Base-by-base conservation (phyloP, 2,113 vertebrate genomes). In the Podarcis muralis region DNA sequence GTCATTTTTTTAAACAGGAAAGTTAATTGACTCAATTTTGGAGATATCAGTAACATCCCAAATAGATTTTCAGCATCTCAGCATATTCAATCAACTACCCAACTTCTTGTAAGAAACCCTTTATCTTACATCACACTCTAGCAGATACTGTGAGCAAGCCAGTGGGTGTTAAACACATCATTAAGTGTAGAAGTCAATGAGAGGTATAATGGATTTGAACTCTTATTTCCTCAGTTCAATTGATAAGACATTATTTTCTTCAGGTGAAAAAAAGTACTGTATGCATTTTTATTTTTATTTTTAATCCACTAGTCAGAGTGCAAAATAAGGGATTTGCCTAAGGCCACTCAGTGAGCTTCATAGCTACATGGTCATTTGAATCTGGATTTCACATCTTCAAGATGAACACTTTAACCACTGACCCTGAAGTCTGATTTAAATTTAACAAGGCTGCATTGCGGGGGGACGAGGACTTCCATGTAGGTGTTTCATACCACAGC, bases 21-120 rank as follows among this genome's bases (percentile, higher is more conserved):
- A 93, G 83, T 91, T 91, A 95, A 93, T 93, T 94, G 86, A 90
- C 91, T 96, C 90, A 93, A 88, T 95, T 94, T 91, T 95, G 86
- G 82, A 94, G 85, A 92, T 87, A 92, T 87, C 92, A 95, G 87
- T 93, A 90, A 87, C 93, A 89, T 88, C 90, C 91, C 89, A 92
- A 81, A 85, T 93, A 84, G 66, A 81, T 90, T 94, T 94, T 75
- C 82, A 92, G 75, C 71, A 83, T 88, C 90, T 95, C 88, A 89
- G 66, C 87, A 84, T 83, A 85, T 92, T 94, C 25, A 22, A 23
- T 72, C 87, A 89, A 88, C 8, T 80, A 87, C 72, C 74, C 69
- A 81, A 59, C 40, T n/a, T 78, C 69, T 20, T 37, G 5, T 48
- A 74, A 62, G 23, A 18, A 87, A 11, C 59, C 32, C n/a, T 81